Evolutionary conservation across 2,797 vertebrate genomes (phyloP).

Genomic region (Lithobates sylvaticus): DNA sequence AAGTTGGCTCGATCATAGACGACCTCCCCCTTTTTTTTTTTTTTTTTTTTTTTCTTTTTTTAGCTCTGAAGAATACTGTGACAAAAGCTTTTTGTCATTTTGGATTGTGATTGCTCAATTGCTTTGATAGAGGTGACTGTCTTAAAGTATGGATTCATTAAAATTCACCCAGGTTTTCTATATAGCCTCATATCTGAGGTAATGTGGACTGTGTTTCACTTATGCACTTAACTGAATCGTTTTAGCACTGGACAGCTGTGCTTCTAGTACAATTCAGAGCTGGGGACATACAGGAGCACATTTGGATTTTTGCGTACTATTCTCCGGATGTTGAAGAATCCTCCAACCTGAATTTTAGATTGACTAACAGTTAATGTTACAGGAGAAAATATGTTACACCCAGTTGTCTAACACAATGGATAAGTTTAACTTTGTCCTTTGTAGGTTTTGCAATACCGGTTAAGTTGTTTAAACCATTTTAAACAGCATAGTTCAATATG

Average conservation of each 20-base stretch:
- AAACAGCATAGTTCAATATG: slow-evolving; percentile 74
- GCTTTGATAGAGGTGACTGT: slow-evolving; percentile 71
- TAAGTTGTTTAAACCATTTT: slow-evolving; percentile 65
- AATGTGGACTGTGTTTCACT: slow-evolving; percentile 71
- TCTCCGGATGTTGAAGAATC: slow-evolving; percentile 41
- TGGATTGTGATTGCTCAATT: slow-evolving; percentile 66
- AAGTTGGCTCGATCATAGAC: slow-evolving; percentile 92
- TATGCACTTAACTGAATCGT: slow-evolving; percentile 68
- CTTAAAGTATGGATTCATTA: slow-evolving; percentile 75
- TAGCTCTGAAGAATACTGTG: slow-evolving; percentile 65
- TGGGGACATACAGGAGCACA: slow-evolving; percentile 66
- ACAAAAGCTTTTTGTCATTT: slow-evolving; percentile 74
- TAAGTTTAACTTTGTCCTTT: slow-evolving; percentile 26
- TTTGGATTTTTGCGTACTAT: slow-evolving; percentile 38
- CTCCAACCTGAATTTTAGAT: slow-evolving; percentile 35
- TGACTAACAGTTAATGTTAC: slow-evolving; percentile 34
- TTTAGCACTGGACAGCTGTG: slow-evolving; percentile 40
- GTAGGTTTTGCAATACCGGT: slow-evolving; percentile 56
- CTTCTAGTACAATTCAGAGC: slow-evolving; percentile 67
- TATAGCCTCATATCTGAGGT: slow-evolving; percentile 76
- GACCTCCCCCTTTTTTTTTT: slow-evolving; percentile 42
- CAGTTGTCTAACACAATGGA: slow-evolving; percentile 45
- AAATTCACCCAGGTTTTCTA: slow-evolving; percentile 78
- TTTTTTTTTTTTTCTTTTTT: slow-evolving; percentile 44
- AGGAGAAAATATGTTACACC: slow-evolving; percentile 7